Base-by-base conservation (phyloP, 2,888 invertebrate genomes). In the Ochropacha duplaris region DNA sequence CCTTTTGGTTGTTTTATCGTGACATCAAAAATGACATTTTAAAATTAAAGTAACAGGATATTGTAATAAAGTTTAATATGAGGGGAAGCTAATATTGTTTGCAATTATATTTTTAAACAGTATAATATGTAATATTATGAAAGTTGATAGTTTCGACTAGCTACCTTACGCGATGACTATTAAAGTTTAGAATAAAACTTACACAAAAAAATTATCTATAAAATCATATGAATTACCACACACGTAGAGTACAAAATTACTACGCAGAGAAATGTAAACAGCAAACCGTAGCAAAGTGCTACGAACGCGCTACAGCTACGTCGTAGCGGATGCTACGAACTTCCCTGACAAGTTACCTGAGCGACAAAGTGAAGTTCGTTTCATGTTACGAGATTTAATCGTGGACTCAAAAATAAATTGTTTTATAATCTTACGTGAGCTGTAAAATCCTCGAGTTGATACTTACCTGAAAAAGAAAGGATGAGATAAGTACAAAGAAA, bases 351-450 rank as follows among this genome's bases (percentile, higher is more conserved):
- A n/a, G 12, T 19, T 19, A 5, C 9, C 19, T 19, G 44, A 19
- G 44, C 19, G 44, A 19, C 16, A 19, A 44, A 5, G 36, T n/a
- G 1, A 36, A 36, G 12, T 31, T 12, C 31, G n/a, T 39, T 5
- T 39, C 44, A 19, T 44, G 9, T 44, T 16, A 44, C 44, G 19
- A 44, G 44, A 44, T 44, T 19, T n/a, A 44, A 19, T n/a, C 1
- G 9, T 19, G 44, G 44, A 44, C 44, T 44, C 9, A 44, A 44
- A 19, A 19, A 44, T 44, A 44, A 19, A 19, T 44, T 44, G 16
- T 44, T 44, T 44, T 44, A 44, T n/a, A 44, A 44, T 44, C 44
- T 44, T 44, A 44, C 44, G 44, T 44, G 44, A 44, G 44, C 16
- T 19, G 19, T 44, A 19, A 44, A 44, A 44, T 44, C 44, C n/a